These are phyloP conservation scores for Pomatorhinus ruficollis DNA, from an alignment of 2,113 vertebrate genomes.

Conservation along the genomic window DNA sequence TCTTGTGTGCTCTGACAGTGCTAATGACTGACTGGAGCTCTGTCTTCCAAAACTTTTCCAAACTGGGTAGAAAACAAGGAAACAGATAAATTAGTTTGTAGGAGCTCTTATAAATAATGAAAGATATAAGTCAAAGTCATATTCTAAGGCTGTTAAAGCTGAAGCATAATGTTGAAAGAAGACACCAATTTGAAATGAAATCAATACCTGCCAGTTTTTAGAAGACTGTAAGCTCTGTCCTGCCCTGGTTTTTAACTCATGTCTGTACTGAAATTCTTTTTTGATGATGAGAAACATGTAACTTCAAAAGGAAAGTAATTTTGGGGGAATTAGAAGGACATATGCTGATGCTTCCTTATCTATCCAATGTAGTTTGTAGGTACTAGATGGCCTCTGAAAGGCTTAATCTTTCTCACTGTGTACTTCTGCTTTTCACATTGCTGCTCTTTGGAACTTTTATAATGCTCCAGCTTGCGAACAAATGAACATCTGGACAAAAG, in stretches of 20 bases:
- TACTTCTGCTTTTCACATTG: background rate
- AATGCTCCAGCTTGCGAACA: background rate
- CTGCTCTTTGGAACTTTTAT: background rate
- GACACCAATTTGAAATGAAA: background rate
- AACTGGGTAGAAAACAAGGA: background rate
- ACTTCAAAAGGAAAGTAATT: background rate
- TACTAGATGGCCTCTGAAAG: background rate
- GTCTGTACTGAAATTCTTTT: background rate
- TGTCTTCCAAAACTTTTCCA: background rate
- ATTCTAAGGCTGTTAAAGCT: background rate
- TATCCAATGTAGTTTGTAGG: background rate
- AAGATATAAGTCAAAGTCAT: background rate
- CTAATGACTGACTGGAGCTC: background rate
- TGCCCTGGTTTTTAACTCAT: fast-evolving
- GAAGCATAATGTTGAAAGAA: background rate
- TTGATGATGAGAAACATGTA: background rate
- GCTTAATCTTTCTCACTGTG: background rate
- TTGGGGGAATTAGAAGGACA: background rate
- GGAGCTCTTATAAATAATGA: background rate
- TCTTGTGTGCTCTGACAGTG: background rate
- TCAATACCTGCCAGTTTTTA: background rate
- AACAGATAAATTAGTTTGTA: background rate
- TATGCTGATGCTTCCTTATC: background rate
- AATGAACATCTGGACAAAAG: background rate
- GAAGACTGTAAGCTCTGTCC: background rate